phyloP scores from a whole-genome alignment of 2,797 vertebrate species.

The Sebastes minor region DNA sequence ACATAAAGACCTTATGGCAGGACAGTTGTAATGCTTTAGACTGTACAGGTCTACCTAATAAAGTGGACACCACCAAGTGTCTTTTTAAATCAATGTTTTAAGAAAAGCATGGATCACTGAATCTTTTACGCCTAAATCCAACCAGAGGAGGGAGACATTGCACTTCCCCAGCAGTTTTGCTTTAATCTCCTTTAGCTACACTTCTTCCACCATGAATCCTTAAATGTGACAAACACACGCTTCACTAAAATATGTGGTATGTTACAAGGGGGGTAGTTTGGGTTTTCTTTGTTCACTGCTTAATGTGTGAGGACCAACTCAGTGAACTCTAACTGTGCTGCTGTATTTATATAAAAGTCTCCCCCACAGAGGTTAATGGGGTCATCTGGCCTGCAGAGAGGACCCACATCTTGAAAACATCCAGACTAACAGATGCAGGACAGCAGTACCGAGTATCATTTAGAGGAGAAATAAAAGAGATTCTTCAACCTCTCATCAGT shows the following conservation, averaged over 20 bases:
- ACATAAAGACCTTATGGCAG: background rate
- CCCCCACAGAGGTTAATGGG: constrained; percentile 47
- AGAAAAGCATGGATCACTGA: background rate
- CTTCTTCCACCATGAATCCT: background rate
- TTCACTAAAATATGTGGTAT: background rate
- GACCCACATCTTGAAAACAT: constrained; percentile 66
- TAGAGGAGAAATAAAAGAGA: constrained; percentile 26
- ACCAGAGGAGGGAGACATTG: constrained; percentile 71
- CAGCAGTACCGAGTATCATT: constrained; percentile 9
- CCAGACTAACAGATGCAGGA: constrained; percentile 33
- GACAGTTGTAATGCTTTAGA: background rate
- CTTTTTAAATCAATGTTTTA: background rate
- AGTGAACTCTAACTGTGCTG: background rate
- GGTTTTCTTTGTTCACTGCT: background rate
- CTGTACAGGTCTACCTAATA: background rate
- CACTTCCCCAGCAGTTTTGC: constrained; percentile 6
- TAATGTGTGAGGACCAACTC: constrained; percentile 6
- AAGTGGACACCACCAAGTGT: background rate
- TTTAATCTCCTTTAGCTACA: background rate
- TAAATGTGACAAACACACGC: background rate
- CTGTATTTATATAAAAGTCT: background rate
- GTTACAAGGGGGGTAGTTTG: background rate
- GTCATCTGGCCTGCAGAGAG: constrained; percentile 38
- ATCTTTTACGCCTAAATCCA: background rate
- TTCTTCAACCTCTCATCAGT: constrained; percentile 22